Conservation (phyloP, 2,888 invertebrate species). For the Melieria picta region DNA sequence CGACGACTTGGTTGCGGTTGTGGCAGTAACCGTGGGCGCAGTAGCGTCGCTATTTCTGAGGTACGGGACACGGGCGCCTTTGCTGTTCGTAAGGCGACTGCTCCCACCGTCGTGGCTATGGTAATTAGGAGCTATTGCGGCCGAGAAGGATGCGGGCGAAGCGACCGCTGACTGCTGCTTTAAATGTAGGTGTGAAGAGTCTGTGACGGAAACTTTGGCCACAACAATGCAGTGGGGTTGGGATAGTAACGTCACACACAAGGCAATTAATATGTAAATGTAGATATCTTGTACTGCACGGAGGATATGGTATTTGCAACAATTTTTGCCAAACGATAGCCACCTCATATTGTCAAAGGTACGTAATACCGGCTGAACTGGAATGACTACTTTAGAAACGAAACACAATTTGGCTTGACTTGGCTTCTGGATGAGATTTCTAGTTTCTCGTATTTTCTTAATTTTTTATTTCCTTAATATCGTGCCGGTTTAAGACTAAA, state of each 20-base stretch:
- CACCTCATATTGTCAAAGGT: too few relatives aligned
- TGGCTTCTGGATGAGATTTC: not conserved
- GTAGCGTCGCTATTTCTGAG: not conserved
- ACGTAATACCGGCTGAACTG: too few relatives aligned
- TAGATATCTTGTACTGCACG: too few relatives aligned
- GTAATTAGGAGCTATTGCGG: not conserved
- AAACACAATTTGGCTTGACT: too few relatives aligned
- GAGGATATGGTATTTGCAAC: too few relatives aligned
- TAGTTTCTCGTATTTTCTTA: not conserved
- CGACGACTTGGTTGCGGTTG: slow-evolving; percentile 31
- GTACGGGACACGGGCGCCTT: not conserved
- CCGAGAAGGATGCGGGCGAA: not conserved
- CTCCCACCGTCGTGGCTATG: not conserved
- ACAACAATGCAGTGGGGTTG: too few relatives aligned
- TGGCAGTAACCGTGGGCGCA: not conserved
- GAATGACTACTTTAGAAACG: too few relatives aligned
- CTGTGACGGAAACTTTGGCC: too few relatives aligned
- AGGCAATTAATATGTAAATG: too few relatives aligned
- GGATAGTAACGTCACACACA: too few relatives aligned
- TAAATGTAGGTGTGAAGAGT: too few relatives aligned
- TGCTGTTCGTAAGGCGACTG: not conserved
- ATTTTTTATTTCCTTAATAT: not conserved
- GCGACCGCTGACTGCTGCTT: not conserved
- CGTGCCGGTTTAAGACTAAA: not conserved
- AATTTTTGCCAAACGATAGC: too few relatives aligned